phyloP scores from a whole-genome alignment of 2,113 vertebrate species.

The Sinosuthora webbiana region DNA sequence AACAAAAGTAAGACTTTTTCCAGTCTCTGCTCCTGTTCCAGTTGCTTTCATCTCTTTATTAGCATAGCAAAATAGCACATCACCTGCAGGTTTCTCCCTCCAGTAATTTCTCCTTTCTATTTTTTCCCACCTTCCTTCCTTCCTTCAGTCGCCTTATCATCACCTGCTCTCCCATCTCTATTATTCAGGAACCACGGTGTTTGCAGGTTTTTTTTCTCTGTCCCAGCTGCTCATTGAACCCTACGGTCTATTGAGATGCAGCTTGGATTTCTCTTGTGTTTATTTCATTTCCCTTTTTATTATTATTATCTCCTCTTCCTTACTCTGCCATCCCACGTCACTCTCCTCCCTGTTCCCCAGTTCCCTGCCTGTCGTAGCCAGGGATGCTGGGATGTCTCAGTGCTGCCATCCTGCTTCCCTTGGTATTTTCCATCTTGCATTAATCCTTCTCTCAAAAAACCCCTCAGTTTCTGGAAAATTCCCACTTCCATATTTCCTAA shows the following conservation, averaged over 20 bases:
- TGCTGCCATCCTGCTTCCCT: not conserved
- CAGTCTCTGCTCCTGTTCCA: not conserved
- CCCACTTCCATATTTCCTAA: not conserved
- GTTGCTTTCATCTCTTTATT: conserved; percentile 49
- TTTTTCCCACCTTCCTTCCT: not conserved
- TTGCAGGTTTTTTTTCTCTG: not conserved
- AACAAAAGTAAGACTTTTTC: conserved; percentile 18
- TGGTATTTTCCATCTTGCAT: not conserved
- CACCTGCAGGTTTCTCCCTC: conserved; percentile 38
- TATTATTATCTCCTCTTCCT: not conserved
- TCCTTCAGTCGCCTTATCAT: not conserved
- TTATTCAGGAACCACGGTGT: not conserved
- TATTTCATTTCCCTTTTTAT: conserved; percentile 8
- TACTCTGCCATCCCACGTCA: not conserved
- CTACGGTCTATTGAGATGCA: not conserved
- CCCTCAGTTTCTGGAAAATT: not conserved
- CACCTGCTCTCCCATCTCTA: not conserved
- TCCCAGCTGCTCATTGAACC: not conserved
- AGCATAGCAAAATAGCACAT: conserved; percentile 40
- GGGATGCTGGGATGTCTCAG: not conserved
- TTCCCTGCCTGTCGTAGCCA: rapidly evolving
- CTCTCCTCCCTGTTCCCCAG: not conserved
- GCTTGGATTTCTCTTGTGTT: not conserved
- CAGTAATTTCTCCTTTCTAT: conserved; percentile 16
- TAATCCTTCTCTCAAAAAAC: not conserved